Percentiles rank a stretch among this genome's conserved stretches.
Conservation (phyloP, 2,888 invertebrate genomes). For the Cephus pulcher region DNA sequence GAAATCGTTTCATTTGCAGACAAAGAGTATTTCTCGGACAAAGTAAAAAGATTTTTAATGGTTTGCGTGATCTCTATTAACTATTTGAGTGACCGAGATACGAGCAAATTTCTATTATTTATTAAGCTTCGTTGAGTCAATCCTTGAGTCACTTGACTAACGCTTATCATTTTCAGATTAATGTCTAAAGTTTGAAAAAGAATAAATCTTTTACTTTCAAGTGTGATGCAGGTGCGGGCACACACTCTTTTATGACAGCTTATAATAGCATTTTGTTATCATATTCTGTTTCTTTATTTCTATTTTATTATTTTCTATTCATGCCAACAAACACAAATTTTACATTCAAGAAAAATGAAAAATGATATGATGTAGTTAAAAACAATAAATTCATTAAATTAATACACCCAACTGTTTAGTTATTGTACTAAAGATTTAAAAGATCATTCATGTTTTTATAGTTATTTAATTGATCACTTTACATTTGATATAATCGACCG, state of each 20-base stretch:
- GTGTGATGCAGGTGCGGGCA: not conserved
- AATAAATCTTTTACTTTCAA: slow-evolving; percentile 7
- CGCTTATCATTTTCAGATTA: not conserved
- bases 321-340: not conserved
- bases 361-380: not conserved
- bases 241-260: not conserved
- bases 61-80: not conserved
- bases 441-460: not conserved
- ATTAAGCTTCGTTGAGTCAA: not conserved
- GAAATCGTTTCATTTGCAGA: not conserved
- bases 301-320: not conserved
- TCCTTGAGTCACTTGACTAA: not conserved
- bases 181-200: slow-evolving; percentile 18
- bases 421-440: not conserved
- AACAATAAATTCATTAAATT: not conserved
- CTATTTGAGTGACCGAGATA: not conserved
- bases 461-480: not conserved
- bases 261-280: not conserved
- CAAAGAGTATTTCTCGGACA: not conserved
- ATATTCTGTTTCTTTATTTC: not conserved
- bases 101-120: not conserved
- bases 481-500: not conserved
- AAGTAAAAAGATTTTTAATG: not conserved
- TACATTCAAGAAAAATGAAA: not conserved
- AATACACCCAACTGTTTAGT: not conserved